phyloP scores from a whole-genome alignment of 2,797 vertebrate species.

The Ctenopoma kingsleyae region DNA sequence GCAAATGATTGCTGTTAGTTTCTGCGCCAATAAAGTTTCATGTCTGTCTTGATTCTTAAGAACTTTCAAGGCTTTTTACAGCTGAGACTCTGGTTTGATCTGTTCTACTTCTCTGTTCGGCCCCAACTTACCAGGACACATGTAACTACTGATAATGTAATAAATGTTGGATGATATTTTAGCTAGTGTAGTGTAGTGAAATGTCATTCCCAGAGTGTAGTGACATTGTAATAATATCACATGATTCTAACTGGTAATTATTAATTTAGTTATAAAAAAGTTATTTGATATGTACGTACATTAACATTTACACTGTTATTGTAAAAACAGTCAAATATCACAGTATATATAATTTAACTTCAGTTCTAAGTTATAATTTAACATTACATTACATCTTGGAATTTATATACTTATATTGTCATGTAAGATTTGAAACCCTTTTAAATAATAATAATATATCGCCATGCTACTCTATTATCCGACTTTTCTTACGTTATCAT shows the following conservation, averaged over 20 bases:
- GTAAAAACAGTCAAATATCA: constrained; percentile 7
- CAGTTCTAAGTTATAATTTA: background rate
- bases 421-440: constrained; percentile 2
- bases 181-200: constrained; percentile 32
- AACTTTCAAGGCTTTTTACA: background rate
- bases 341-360: background rate
- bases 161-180: constrained; percentile 26
- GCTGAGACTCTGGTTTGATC: constrained; percentile 7
- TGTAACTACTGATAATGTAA: constrained; percentile 36
- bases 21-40: constrained; percentile 12
- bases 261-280: constrained; percentile 8
- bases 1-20: constrained; percentile 16
- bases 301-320: constrained; percentile 18
- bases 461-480: constrained; percentile 18
- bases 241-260: constrained; percentile 33
- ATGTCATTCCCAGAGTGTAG: constrained; percentile 12
- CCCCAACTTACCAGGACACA: constrained; percentile 22
- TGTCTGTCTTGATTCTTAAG: constrained; percentile 18
- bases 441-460: constrained; percentile 3
- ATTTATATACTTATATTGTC: background rate
- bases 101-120: constrained; percentile 6
- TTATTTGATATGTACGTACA: background rate
- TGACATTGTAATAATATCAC: constrained; percentile 12
- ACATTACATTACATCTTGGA: background rate
- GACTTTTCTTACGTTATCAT: constrained; percentile 33